Evolutionary conservation across 1,140 invertebrate genomes (phyloP).

Genomic region (Hyphantria cunea): DNA sequence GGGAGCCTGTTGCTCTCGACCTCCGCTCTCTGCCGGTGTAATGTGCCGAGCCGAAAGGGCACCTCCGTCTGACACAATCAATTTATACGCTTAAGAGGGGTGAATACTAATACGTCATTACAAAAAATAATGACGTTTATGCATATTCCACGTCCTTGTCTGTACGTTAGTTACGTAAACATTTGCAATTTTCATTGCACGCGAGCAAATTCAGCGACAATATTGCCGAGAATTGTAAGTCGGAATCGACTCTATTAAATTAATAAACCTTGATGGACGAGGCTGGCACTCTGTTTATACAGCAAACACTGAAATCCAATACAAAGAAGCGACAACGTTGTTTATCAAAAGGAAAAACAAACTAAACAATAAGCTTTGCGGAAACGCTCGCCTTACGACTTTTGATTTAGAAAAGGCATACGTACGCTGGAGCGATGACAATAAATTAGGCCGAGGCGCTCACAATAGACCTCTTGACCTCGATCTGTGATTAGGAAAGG

Average conservation of each 20-base stretch:
- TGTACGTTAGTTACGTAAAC: background rate
- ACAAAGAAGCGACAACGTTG: constrained; percentile 36
- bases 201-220: constrained; percentile 3
- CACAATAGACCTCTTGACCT: constrained; percentile 29
- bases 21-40: constrained; percentile 20
- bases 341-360: constrained; percentile 36
- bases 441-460: constrained; percentile 32
- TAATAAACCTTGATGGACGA: constrained; percentile 18
- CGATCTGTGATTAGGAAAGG: constrained; percentile 26
- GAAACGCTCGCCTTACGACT: constrained; percentile 31
- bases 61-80: constrained; percentile 11
- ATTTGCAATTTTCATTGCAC: background rate
- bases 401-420: constrained; percentile 37
- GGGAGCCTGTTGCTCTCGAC: constrained; percentile 50
- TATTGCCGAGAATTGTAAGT: background rate
- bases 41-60: constrained; percentile 8
- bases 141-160: background rate
- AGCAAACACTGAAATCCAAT: constrained; percentile 32
- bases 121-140: background rate
- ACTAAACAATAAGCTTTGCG: constrained; percentile 36
- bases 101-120: constrained; percentile 13
- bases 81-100: constrained; percentile 14
- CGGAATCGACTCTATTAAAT: constrained; percentile 16
- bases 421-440: constrained; percentile 5
- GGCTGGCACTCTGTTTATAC: constrained; percentile 17